A percentile compares a stretch with the other conserved stretches of the same genome.
These are phyloP conservation scores for Xyrichtys novacula DNA, from an alignment of 2,797 vertebrate genomes.

Conservation along the genomic window DNA sequence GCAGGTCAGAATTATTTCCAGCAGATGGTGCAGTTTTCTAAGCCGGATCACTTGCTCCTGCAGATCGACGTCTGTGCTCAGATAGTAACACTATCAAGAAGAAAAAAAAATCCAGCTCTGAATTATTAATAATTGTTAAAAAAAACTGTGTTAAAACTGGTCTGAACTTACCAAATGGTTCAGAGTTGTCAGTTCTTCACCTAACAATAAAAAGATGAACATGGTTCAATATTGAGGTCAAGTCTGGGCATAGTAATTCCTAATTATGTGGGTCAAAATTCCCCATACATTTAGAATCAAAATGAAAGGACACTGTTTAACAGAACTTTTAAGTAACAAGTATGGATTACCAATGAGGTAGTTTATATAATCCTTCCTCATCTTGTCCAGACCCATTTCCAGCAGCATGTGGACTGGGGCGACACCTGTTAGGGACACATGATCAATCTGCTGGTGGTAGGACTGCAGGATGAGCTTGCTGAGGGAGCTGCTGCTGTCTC, in stretches of 20 bases:
- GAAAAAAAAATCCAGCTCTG: slow-evolving; percentile 9
- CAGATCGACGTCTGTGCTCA: slow-evolving; percentile 87
- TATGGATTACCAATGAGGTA: slow-evolving; percentile 90
- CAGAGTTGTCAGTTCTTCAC: slow-evolving; percentile 92
- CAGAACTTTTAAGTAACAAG: not conserved
- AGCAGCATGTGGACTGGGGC: slow-evolving; percentile 92
- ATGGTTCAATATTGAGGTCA: not conserved
- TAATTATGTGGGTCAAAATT: not conserved
- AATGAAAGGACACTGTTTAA: not conserved
- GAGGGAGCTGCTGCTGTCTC: slow-evolving; percentile 92
- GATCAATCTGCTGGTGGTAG: slow-evolving; percentile 88
- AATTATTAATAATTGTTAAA: not conserved
- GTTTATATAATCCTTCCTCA: slow-evolving; percentile 96
- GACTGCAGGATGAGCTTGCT: slow-evolving; percentile 94
- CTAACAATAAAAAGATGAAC: slow-evolving; percentile 71
- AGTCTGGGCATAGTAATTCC: not conserved
- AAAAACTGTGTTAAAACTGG: not conserved
- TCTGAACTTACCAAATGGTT: slow-evolving; percentile 90
- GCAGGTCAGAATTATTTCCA: slow-evolving; percentile 93
- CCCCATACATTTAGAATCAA: not conserved
- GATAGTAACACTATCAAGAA: slow-evolving; percentile 88
- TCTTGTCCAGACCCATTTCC: slow-evolving; percentile 96
- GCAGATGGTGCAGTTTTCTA: slow-evolving; percentile 95
- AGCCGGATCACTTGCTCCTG: slow-evolving; percentile 92
- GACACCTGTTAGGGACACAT: slow-evolving; percentile 86